Base-by-base conservation (phyloP, 2,888 invertebrate genomes). In the Alloscopus bannaensis region DNA sequence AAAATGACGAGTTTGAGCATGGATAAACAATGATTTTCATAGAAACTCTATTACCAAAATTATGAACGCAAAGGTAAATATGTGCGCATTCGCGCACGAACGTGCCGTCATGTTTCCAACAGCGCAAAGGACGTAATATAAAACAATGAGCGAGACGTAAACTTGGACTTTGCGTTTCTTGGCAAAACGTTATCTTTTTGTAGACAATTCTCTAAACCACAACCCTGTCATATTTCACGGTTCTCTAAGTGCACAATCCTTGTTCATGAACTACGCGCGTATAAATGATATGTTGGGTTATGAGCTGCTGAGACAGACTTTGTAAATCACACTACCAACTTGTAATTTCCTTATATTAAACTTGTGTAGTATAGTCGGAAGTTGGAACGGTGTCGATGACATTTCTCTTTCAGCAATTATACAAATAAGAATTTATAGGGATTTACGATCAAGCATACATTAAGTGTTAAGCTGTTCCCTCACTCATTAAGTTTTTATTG, bases 211-310 rank as follows among this genome's bases (percentile, higher is more conserved):
- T 26, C 64, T 52, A 26, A 26, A 22, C 42, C 57, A 50, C 52
- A 29, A 70, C 40, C n/a, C 13, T 47, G 40, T n/a, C 28, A 50
- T 24, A 50, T 69, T 77, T 70, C 70, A 77, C 60, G 70, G 77
- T 26, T 77, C 64, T 55, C 57, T 70, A 57, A 65, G 26, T 42
- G 6, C 64, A 77, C 40, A 55, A 70, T 65, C 77, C 77, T 77
- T 77, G 77, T 26, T 77, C 77, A 70, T 77, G 77, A 77, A 77
- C 77, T 77, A 77, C 70, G 64, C 66, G 22, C 64, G n/a, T n/a
- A n/a, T n/a, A n/a, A n/a, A n/a, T n/a, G n/a, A n/a, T n/a, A n/a
- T n/a, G n/a, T n/a, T n/a, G n/a, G n/a, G n/a, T n/a, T n/a, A n/a
- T n/a, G n/a, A n/a, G n/a, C n/a, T n/a, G n/a, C n/a, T n/a, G n/a